phyloP scores from a whole-genome alignment of 37 sponge, comb jelly and placozoan genomes.

The Oscarella lobularis region DNA sequence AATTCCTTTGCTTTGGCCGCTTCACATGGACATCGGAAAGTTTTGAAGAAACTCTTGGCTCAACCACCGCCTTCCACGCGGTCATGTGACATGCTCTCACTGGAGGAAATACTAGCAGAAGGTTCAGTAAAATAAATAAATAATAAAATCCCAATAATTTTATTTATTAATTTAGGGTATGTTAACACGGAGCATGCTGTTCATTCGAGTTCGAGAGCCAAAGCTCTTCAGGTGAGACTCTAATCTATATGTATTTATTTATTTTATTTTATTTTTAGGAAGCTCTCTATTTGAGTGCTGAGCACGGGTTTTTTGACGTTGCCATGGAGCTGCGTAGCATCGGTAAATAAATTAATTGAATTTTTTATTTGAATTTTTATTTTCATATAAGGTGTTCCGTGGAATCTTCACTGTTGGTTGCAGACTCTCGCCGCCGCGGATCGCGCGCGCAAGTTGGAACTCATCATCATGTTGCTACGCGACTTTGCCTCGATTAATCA shows the following conservation, averaged over 20 bases:
- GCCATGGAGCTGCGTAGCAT: not conserved
- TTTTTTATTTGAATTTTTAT: too few relatives aligned
- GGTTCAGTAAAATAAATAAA: constrained; percentile 9
- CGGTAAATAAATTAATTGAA: not conserved
- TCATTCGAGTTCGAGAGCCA: not conserved
- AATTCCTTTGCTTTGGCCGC: not conserved
- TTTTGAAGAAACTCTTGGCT: constrained; percentile 1
- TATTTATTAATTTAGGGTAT: not conserved
- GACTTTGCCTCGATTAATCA: not conserved
- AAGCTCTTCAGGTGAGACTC: not conserved
- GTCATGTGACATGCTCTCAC: not conserved
- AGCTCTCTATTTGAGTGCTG: not conserved
- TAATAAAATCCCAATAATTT: not conserved
- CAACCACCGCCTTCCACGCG: constrained; percentile 1
- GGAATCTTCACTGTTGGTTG: constrained; percentile 1
- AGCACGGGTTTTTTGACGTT: not conserved
- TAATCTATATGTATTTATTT: too few relatives aligned
- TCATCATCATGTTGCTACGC: not conserved
- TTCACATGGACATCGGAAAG: not conserved
- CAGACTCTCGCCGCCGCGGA: not conserved
- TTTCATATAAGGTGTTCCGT: not conserved
- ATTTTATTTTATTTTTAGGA: not conserved
- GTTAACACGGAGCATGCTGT: not conserved
- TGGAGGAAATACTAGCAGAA: not conserved
- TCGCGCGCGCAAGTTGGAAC: not conserved